A percentile compares a stretch with the other conserved stretches of the same genome.
phyloP scores from a whole-genome alignment of 2,113 vertebrate species.

The Miniopterus natalensis region DNA sequence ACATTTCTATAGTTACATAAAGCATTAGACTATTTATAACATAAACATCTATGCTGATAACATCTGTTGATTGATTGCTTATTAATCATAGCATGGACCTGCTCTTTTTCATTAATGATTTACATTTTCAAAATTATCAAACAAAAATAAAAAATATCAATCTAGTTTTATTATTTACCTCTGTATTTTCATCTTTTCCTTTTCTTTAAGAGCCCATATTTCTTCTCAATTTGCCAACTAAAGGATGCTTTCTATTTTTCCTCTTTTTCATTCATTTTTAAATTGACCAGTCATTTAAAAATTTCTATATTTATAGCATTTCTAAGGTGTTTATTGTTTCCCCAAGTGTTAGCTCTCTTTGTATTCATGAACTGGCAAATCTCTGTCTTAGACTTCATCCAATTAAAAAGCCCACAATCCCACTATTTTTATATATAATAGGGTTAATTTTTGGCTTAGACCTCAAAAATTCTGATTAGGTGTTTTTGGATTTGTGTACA shows the following conservation, averaged over 20 bases:
- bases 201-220: not conserved
- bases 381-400: not conserved
- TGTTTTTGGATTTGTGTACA: not conserved
- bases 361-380: not conserved
- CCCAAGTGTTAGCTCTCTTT: not conserved
- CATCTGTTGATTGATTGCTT: constrained; percentile 36
- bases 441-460: not conserved
- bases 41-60: not conserved
- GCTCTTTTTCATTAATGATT: not conserved
- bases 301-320: not conserved
- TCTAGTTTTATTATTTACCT: not conserved
- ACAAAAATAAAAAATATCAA: not conserved
- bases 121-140: constrained; percentile 19
- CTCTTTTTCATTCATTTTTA: not conserved
- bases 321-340: not conserved
- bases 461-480: not conserved
- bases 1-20: constrained; percentile 19
- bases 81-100: not conserved
- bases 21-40: constrained; percentile 42
- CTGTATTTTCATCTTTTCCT: not conserved
- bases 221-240: not conserved
- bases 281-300: not conserved
- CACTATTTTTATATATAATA: not conserved
- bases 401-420: not conserved
- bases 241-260: not conserved